Percentiles rank a stretch among this genome's conserved stretches.
These are phyloP conservation scores for Rhinoderma darwinii DNA, from an alignment of 2,113 vertebrate species.

Conservation along the genomic window DNA sequence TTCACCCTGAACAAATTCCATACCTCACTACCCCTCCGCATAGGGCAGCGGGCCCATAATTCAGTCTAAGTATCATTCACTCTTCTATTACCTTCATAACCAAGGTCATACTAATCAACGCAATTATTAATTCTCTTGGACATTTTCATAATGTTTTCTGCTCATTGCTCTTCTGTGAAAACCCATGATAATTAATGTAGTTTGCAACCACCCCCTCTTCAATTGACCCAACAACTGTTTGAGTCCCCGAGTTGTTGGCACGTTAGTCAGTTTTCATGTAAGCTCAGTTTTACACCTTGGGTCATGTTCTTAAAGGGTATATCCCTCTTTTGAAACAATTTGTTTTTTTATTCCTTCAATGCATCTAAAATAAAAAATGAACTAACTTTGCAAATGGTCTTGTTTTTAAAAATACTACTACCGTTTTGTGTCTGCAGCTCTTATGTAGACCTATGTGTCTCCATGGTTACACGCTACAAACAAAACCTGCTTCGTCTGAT, in stretches of 20 bases:
- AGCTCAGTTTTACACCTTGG: background rate
- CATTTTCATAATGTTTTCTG: constrained; percentile 99
- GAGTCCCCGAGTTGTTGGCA: background rate
- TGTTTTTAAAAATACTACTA: no score
- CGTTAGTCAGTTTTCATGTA: background rate
- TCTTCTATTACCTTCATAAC: constrained; percentile 88
- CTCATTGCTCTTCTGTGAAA: constrained; percentile 99
- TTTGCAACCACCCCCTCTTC: constrained; percentile 89
- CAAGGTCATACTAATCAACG: constrained; percentile 99
- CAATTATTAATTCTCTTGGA: constrained; percentile 94
- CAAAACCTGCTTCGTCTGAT: no score
- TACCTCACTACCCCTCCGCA: constrained; percentile 69
- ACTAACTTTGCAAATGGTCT: no score
- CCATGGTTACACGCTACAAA: no score
- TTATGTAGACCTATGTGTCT: no score
- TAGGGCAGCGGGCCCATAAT: constrained; percentile 77
- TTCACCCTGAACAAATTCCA: constrained; percentile 79
- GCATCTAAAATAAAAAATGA: no score
- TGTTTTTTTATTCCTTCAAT: no score
- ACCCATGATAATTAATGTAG: constrained; percentile 95
- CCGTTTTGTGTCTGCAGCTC: no score
- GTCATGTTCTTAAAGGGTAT: background rate
- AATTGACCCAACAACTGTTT: constrained; percentile 69
- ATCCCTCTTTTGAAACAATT: no score
- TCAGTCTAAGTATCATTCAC: constrained; percentile 83